A percentile compares a stretch with the other conserved stretches of the same genome.
Evolutionary conservation across 1,140 invertebrate genomes (phyloP).

Genomic region (Orchestia grillus): DNA sequence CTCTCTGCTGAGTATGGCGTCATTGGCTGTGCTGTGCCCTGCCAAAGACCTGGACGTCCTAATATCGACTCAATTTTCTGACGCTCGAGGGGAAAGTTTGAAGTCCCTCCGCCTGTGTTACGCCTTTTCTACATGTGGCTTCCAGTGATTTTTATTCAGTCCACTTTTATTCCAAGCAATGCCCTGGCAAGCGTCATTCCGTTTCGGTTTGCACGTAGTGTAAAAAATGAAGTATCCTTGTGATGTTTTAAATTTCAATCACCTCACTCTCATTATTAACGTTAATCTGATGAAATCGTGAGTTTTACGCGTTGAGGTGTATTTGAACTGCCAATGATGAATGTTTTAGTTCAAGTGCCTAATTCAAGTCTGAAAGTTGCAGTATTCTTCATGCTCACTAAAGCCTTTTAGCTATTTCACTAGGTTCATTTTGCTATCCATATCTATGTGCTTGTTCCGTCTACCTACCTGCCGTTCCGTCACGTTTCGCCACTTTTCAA

Average conservation of each 20-base stretch:
- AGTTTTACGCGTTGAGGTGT: neutral
- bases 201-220: neutral
- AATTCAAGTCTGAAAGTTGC: neutral
- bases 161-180: neutral
- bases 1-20: neutral
- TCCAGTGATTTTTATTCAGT: neutral
- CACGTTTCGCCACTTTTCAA: no score
- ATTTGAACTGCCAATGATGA: neutral
- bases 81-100: neutral
- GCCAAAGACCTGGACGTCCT: neutral
- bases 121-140: neutral
- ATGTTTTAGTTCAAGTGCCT: neutral
- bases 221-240: neutral
- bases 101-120: neutral
- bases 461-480: no score
- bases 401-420: neutral
- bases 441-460: no score
- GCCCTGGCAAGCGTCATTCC: neutral
- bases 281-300: neutral
- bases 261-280: neutral
- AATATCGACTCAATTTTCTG: neutral
- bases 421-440: neutral
- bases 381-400: neutral
- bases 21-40: neutral
- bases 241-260: neutral